Evolutionary conservation across 2,888 invertebrate genomes (phyloP), one percentile per base, ranked within the genome.

Genomic region (Drosophila lacicola): DNA sequence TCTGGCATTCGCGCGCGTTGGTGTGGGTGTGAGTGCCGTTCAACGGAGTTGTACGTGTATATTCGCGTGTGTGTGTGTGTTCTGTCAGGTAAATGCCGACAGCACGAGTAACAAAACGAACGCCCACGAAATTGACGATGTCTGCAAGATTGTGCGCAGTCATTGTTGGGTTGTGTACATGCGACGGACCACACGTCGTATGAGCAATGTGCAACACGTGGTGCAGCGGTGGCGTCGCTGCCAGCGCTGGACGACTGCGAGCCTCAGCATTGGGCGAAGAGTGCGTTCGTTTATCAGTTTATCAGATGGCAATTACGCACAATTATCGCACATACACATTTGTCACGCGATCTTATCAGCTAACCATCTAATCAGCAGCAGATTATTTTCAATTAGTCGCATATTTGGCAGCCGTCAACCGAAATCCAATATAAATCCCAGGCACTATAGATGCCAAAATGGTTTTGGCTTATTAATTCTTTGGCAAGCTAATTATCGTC

Each of bases 341-440:
- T 55, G 66, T 62, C 60, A 61, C 69, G 65, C 68, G 72, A 78
- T 72, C 68, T 76, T 80, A 78, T 80, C 78, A 54, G 62, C 54
- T 57, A 76, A 62, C 61, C 69, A 68, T 50, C 65, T 72, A 61
- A 88, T 88, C 88, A 82, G 74, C 65, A 25, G 25, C 67, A 70
- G 79, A 84, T 89, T 81, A 87, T 84, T 87, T 81, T 84, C 83
- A 84, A 84, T 84, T 89, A 84, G 82, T 72, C 66, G 53, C 67
- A 55, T 53, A 57, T 68, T 66, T 66, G 79, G 78, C 82, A 68
- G 70, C 81, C 78, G 63, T 86, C 81, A 68, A 45, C 44, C 36
- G 19, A 69, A 84, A 82, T 69, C 87, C 63, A 82, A 86, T 88
- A 88, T 82, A 80, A 88, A 86, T 86, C 86, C 74, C 60, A 62